Base-by-base conservation (phyloP, 2,797 vertebrate genomes). In the Sciurus vulgaris region DNA sequence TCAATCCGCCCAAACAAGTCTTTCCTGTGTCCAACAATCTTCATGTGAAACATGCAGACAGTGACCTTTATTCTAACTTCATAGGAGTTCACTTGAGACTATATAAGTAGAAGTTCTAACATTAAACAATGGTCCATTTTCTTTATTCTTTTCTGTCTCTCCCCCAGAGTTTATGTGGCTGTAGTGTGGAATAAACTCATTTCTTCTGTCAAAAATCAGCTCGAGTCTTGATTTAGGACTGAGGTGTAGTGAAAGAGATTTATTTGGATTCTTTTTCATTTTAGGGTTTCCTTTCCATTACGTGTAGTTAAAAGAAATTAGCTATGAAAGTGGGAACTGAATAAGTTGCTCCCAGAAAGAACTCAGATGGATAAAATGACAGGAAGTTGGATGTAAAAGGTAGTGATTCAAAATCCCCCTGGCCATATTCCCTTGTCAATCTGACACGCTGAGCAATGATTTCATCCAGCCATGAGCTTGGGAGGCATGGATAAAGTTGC, bases 271-370 rank as follows among this genome's bases (percentile, higher is more conserved):
- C 49, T 4, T 63, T 89, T 72, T 61, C 4, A 73, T 72, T 89
- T 87, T 73, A 89, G 67, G 12, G 12, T 69, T 87, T 49, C 26
- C 54, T 93, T 97, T 78, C 14, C 51, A 78, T 47, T 47, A 49
- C 1, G 49, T 22, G 51, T 6, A 83, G 9, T 86, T 82, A 35
- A 79, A 89, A 91, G 72, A 67, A 96, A 79, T 70, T 88, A 74
- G 15, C 14, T 86, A 54, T 91, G 74, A 77, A 73, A 2, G 74
- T 41, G 7, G 15, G 4, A 59, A n/a, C n/a, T 77, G 13, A 72
- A 72, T 91, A 85, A 26, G 56, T 89, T 38, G 8, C 5, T 90
- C 56, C 30, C 56, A 47, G 41, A 90, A 73, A 77, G 12, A 86
- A 85, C 41, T 94, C 0, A n/a, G 63, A 86, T 26, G 20, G 51